phyloP scores from a whole-genome alignment of 1,140 invertebrate species.

The Leptinotarsa texana region DNA sequence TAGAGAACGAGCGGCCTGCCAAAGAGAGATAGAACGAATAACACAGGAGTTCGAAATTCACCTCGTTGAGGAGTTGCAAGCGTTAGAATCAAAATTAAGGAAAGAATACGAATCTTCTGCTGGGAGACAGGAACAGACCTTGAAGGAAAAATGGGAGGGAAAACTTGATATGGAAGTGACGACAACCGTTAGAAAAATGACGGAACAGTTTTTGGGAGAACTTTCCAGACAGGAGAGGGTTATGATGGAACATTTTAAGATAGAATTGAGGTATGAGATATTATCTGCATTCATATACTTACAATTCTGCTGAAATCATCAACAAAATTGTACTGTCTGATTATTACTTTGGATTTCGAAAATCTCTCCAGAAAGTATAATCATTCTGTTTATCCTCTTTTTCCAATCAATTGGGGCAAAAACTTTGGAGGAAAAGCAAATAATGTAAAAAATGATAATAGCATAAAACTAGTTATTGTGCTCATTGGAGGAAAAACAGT shows the following conservation, averaged over 20 bases:
- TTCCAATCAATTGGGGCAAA: too few species aligned
- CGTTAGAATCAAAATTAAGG: constrained; percentile 13
- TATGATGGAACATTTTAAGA: constrained; percentile 49
- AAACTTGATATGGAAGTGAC: constrained; percentile 47
- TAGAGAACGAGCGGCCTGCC: constrained; percentile 37
- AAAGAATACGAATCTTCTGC: not conserved
- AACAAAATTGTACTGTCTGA: not conserved
- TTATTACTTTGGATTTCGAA: not conserved
- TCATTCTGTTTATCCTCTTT: too few species aligned
- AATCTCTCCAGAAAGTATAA: too few species aligned
- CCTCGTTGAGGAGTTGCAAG: constrained; percentile 42
- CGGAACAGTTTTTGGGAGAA: constrained; percentile 51
- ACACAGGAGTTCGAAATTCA: constrained; percentile 44
- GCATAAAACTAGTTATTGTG: too few species aligned
- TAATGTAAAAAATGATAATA: too few species aligned
- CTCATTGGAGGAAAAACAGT: too few species aligned
- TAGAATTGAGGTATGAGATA: constrained; percentile 50
- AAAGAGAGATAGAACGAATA: constrained; percentile 42
- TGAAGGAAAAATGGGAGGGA: constrained; percentile 45
- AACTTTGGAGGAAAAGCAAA: too few species aligned
- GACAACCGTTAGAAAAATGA: constrained; percentile 50
- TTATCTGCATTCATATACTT: constrained; percentile 18
- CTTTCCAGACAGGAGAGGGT: constrained; percentile 44
- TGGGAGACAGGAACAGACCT: not conserved
- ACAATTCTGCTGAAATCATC: not conserved